Base-by-base conservation (phyloP, 1,140 invertebrate species). In the Pomacea maculata region DNA sequence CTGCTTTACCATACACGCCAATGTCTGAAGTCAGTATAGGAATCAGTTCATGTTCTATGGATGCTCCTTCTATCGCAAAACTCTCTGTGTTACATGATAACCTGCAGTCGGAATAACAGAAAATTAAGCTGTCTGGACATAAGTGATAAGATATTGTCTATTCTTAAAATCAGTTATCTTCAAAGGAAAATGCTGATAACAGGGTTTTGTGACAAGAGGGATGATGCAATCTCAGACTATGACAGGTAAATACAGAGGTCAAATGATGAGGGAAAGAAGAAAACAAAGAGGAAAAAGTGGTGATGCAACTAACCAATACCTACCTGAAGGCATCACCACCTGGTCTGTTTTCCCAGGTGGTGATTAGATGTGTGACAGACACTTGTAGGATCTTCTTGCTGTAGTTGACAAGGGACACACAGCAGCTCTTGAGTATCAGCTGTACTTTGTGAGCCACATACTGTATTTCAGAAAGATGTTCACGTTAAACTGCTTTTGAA, bases 11-110 rank as follows among this genome's bases (percentile, higher is more conserved):
- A 88, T 93, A 93, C 73, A 94, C 93, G 80, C 94, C 92, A 86
- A 94, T 94, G 85, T 95, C 94, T 3, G 94, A 94, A 0, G 94
- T 95, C 25, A 95, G 90, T 19, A 96, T 90, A 1, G 95, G 94
- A 12, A 95, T 93, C 54, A 96, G 88, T 85, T 95, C 95, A 84
- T 95, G 94, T 81, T 96, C 95, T 0, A 94, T 91, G 67, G 94
- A 95, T 29, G 94, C 93, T 0, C 95, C 95, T 91, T 96, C 95
- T 10, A 96, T 91, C 6, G 95, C 94, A 86, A 96, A 93, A 86
- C 95, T 95, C 90, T 97, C 95, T 73, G 95, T 94, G 80, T 95
- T 92, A 15, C 94, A 93, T 55, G 95, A 95, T 54, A 95, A 83
- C 92, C 95, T 91, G 80, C 21, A 84, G 17, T 61, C 15, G 5